Conservation (phyloP, 2,888 invertebrate genomes). For the Scaptomyza polygonia region DNA sequence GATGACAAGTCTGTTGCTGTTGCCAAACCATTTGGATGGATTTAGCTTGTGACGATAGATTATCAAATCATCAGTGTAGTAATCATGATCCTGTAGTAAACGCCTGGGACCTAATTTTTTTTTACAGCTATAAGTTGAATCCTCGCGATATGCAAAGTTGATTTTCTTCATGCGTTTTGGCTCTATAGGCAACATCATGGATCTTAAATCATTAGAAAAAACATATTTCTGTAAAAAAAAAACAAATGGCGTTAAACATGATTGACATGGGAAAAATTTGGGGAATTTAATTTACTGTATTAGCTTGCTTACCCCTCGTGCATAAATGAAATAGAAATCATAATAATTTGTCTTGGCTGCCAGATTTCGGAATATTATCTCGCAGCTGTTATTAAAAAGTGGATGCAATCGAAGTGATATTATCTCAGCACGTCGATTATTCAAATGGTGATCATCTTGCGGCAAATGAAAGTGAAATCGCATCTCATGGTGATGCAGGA, state of each 20-base stretch:
- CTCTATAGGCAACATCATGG: constrained; percentile 75
- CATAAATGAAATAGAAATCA: constrained; percentile 65
- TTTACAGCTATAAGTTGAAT: background rate
- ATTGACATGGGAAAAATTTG: background rate
- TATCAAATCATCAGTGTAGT: constrained; percentile 43
- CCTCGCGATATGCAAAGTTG: background rate
- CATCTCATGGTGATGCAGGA: constrained; percentile 37
- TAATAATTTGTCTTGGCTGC: constrained; percentile 62
- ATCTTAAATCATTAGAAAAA: constrained; percentile 67
- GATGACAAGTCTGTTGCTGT: constrained; percentile 61
- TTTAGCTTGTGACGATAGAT: constrained; percentile 64
- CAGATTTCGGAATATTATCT: constrained; percentile 68
- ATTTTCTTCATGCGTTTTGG: constrained; percentile 56
- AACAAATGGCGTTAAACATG: background rate
- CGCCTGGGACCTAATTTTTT: background rate
- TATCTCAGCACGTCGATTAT: constrained; percentile 62
- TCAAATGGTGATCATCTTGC: constrained; percentile 35
- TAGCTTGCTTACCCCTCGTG: constrained; percentile 40
- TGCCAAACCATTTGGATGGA: constrained; percentile 60
- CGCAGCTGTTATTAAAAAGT: constrained; percentile 66
- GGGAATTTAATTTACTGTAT: background rate
- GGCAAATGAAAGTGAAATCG: constrained; percentile 57
- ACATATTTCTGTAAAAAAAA: constrained; percentile 19
- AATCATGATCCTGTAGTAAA: constrained; percentile 42
- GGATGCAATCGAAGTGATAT: constrained; percentile 75